Conservation (phyloP, 2,888 invertebrate genomes). For the Zootermopsis nevadensis region DNA sequence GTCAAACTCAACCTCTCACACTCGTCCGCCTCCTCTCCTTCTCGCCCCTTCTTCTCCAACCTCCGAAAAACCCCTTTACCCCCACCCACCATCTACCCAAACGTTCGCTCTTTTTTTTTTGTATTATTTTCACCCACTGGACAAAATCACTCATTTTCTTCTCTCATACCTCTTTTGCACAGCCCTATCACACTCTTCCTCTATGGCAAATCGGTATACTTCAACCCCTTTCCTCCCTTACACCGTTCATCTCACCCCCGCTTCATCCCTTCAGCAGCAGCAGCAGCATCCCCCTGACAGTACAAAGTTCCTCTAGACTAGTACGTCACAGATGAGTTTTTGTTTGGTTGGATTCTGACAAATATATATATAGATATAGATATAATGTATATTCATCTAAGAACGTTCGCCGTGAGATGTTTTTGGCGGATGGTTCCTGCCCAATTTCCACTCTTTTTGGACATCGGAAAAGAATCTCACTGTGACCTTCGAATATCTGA, state of each 20-base stretch:
- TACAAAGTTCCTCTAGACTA: slow-evolving; percentile 40
- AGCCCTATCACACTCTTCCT: slow-evolving; percentile 58
- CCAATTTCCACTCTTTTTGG: background rate
- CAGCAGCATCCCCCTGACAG: slow-evolving; percentile 23
- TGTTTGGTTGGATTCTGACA: slow-evolving; percentile 36
- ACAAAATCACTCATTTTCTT: slow-evolving; percentile 53
- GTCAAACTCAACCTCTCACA: slow-evolving; percentile 49
- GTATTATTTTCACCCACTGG: slow-evolving; percentile 49
- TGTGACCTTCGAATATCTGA: too few relatives aligned
- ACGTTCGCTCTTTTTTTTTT: slow-evolving; percentile 53
- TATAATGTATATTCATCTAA: slow-evolving; percentile 29
- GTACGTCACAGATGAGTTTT: slow-evolving; percentile 41
- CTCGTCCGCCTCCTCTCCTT: slow-evolving; percentile 25
- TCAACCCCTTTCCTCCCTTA: slow-evolving; percentile 57
- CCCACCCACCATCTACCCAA: slow-evolving; percentile 57
- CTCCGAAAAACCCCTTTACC: slow-evolving; percentile 44
- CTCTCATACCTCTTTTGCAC: slow-evolving; percentile 34
- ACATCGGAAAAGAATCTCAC: background rate
- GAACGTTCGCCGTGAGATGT: slow-evolving; percentile 18
- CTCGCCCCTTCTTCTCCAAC: slow-evolving; percentile 40
- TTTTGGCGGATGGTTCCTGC: slow-evolving; percentile 20
- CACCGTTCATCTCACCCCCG: slow-evolving; percentile 48
- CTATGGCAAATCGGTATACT: slow-evolving; percentile 59
- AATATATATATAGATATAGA: slow-evolving; percentile 13
- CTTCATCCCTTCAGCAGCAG: background rate